A percentile compares a stretch with the other conserved stretches of the same genome.
These are phyloP conservation scores for Chinchilla lanigera DNA, from an alignment of 2,113 vertebrate species.

Conservation along the genomic window DNA sequence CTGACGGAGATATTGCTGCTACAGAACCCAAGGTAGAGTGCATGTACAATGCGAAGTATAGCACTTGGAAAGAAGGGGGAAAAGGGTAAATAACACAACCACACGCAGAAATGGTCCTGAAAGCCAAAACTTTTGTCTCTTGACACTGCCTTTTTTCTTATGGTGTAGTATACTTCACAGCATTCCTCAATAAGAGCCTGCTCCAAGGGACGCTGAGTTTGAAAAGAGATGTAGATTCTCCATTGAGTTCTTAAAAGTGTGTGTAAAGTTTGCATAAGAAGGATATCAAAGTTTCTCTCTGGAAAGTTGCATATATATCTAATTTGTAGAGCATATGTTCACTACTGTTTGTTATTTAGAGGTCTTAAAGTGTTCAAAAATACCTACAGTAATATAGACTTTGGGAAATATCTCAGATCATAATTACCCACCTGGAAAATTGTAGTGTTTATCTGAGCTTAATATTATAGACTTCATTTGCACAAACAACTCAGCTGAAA, in stretches of 20 bases:
- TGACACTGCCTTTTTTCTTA: neutral
- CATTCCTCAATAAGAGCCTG: neutral
- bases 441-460: slow-evolving; percentile 74
- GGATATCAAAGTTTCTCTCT: neutral
- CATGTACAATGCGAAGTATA: neutral
- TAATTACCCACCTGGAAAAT: slow-evolving; percentile 80
- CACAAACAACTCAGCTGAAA: slow-evolving; percentile 2
- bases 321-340: neutral
- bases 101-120: neutral
- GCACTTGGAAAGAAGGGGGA: neutral
- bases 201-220: neutral
- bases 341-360: slow-evolving; percentile 46
- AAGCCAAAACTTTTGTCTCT: neutral
- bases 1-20: neutral
- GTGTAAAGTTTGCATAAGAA: neutral
- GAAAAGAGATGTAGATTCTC: neutral
- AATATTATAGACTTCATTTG: slow-evolving; percentile 74
- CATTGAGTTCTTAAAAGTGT: neutral
- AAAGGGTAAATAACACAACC: neutral
- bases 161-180: neutral
- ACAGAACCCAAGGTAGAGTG: neutral
- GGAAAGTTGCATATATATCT: neutral
- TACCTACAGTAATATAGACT: neutral
- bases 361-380: slow-evolving; percentile 21
- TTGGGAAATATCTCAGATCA: slow-evolving; percentile 63